These are phyloP conservation scores for Glaucomys volans DNA, from an alignment of 2,113 vertebrate species.

Conservation along the genomic window DNA sequence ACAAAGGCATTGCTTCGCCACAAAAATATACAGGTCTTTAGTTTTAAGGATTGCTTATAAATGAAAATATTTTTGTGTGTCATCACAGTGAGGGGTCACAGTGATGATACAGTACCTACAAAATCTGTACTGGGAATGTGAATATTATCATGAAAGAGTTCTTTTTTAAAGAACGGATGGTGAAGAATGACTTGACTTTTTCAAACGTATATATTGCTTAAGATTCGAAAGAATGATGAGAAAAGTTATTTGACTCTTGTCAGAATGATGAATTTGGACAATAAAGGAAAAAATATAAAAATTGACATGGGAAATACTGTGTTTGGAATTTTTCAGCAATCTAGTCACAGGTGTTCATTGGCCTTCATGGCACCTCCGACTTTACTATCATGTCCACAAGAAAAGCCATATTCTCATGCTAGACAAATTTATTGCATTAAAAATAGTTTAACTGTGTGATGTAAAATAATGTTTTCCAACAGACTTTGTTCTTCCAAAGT, in stretches of 20 bases:
- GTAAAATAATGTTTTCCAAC: slow-evolving; percentile 40
- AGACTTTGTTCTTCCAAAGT: neutral
- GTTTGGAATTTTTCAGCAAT: slow-evolving; percentile 60
- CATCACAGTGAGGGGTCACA: neutral
- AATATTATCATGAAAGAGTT: slow-evolving; percentile 57
- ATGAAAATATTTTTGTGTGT: neutral
- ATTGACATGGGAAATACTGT: neutral
- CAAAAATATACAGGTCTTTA: neutral
- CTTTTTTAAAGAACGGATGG: slow-evolving; percentile 46
- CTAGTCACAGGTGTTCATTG: slow-evolving; percentile 39
- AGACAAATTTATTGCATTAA: slow-evolving; percentile 42
- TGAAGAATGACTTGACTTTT: slow-evolving; percentile 51
- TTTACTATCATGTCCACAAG: neutral
- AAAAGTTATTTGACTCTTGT: slow-evolving; percentile 76
- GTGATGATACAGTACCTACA: slow-evolving; percentile 39
- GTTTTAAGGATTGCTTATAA: slow-evolving; percentile 43
- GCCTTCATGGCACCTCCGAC: neutral
- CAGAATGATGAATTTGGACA: slow-evolving; percentile 75
- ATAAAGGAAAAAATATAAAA: slow-evolving; percentile 75
- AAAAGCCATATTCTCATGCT: slow-evolving; percentile 37
- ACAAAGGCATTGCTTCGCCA: neutral
- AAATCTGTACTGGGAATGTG: neutral
- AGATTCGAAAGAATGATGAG: slow-evolving; percentile 61
- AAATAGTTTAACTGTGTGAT: neutral
- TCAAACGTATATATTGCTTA: slow-evolving; percentile 58